Percentiles rank a stretch among this genome's conserved stretches.
phyloP scores from a whole-genome alignment of 1,140 invertebrate species.

The Diabrotica undecimpunctata region DNA sequence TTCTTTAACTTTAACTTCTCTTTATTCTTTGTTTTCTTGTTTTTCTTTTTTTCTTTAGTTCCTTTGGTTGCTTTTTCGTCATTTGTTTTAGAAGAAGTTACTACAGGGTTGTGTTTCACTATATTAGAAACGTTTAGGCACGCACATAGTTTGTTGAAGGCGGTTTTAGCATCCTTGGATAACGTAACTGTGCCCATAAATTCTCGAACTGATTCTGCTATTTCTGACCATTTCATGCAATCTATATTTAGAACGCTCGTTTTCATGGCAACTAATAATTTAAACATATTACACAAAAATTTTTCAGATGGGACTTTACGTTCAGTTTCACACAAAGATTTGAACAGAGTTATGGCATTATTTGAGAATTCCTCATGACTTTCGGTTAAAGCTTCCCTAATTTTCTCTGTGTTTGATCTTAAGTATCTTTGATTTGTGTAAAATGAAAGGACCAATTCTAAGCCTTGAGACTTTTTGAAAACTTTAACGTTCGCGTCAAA shows the following conservation, averaged over 20 bases:
- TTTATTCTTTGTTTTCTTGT: constrained; percentile 42
- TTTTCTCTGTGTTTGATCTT: constrained; percentile 31
- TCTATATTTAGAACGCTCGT: constrained; percentile 39
- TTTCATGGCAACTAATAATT: constrained; percentile 45
- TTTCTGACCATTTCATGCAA: constrained; percentile 45
- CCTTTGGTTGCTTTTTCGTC: constrained; percentile 33
- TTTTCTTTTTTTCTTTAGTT: constrained; percentile 41
- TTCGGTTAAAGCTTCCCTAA: constrained; percentile 35
- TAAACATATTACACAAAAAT: constrained; percentile 49
- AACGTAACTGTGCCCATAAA: constrained; percentile 44
- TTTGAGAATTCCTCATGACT: constrained; percentile 45
- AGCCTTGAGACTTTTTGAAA: constrained; percentile 60
- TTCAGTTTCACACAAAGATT: constrained; percentile 35
- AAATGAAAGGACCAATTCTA: constrained; percentile 60
- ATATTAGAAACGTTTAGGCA: constrained; percentile 45
- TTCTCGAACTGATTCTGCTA: constrained; percentile 42
- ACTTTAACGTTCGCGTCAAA: constrained; percentile 59
- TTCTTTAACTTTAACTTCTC: constrained; percentile 50
- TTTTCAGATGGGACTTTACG: constrained; percentile 45
- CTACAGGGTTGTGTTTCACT: constrained; percentile 33
- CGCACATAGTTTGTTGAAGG: constrained; percentile 50
- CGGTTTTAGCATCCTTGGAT: constrained; percentile 48
- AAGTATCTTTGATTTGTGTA: constrained; percentile 55
- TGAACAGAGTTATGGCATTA: constrained; percentile 42
- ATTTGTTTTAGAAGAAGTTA: constrained; percentile 16